Evolutionary conservation across 2,888 invertebrate species (phyloP).

Genomic region (Achlya flavicornis): DNA sequence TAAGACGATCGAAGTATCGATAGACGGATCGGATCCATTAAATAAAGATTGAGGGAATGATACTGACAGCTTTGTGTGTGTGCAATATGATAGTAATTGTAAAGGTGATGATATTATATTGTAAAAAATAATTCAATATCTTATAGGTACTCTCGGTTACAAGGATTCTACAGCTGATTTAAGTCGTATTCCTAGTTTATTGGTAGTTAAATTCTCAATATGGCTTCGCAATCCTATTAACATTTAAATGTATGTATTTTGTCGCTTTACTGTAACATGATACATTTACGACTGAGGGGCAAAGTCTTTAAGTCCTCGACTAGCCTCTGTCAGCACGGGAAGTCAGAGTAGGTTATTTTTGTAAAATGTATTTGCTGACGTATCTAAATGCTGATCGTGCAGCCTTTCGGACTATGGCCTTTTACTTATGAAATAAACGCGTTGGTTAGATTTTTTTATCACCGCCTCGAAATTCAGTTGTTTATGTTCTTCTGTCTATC

Average conservation of each 20-base stretch:
- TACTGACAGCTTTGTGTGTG: slow-evolving; percentile 38
- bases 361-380: background rate
- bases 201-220: slow-evolving; percentile 3
- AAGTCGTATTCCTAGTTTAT: slow-evolving; percentile 1
- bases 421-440: background rate
- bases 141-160: background rate
- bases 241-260: slow-evolving; percentile 6
- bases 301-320: background rate
- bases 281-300: background rate
- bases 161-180: background rate
- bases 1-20: slow-evolving; percentile 58
- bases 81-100: slow-evolving; percentile 28
- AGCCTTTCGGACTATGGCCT: background rate
- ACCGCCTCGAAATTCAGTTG: background rate
- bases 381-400: background rate
- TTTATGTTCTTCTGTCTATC: background rate
- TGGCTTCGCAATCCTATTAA: slow-evolving; percentile 5
- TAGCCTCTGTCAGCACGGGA: background rate
- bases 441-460: background rate
- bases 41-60: slow-evolving; percentile 48
- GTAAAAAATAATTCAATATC: background rate
- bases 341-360: background rate
- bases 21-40: slow-evolving; percentile 63
- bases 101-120: slow-evolving; percentile 23
- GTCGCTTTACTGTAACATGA: background rate